A percentile compares a stretch with the other conserved stretches of the same genome.
These are phyloP conservation scores for Xenopus tropicalis DNA, from an alignment of 2,113 vertebrate genomes.

Conservation along the genomic window UCB_Xtro_10.0 CM004449.2:36857501-36858000, in stretches of 20 bases:
- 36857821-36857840: no score
- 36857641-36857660: conserved; percentile 45
- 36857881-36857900: no score
- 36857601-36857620: conserved; percentile 41
- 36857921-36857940: no score
- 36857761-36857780: background rate
- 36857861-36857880: no score
- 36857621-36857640: conserved; percentile 41
- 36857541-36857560: conserved; percentile 3
- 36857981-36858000: no score
- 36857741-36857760: background rate
- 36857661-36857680: conserved; percentile 42
- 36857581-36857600: conserved; percentile 22
- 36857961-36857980: no score
- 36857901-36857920: no score
- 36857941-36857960: no score
- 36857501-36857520: no score
- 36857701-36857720: conserved; percentile 9
- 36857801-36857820: background rate
- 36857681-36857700: conserved; percentile 15
- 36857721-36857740: conserved; percentile 32
- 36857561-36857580: background rate
- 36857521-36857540: background rate
- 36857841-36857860: no score
- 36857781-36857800: background rate